Evolutionary conservation across 2,888 invertebrate genomes (phyloP).

Genomic region (Rosalia funebris): DNA sequence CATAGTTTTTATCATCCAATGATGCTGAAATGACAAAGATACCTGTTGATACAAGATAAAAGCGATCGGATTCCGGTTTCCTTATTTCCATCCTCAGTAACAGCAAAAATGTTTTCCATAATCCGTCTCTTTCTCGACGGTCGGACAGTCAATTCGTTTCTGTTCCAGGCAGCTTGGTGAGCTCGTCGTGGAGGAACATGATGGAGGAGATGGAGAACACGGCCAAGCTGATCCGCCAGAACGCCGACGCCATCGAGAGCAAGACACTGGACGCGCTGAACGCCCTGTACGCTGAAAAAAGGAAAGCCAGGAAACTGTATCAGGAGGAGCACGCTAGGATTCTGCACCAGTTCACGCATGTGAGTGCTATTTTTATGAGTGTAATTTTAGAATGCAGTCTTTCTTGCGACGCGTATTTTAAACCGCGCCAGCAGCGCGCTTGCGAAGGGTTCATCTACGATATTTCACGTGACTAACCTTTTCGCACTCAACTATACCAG

Average conservation of each 20-base stretch:
- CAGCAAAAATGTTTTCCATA: too few species aligned
- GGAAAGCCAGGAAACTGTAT: conserved; percentile 85
- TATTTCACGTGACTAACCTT: too few species aligned
- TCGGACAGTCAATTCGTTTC: too few species aligned
- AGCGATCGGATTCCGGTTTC: too few species aligned
- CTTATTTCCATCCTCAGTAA: too few species aligned
- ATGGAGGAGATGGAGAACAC: conserved; percentile 91
- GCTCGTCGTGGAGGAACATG: conserved; percentile 83
- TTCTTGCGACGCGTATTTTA: not conserved
- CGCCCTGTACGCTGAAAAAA: conserved; percentile 85
- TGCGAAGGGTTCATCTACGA: too few species aligned
- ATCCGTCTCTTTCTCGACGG: too few species aligned
- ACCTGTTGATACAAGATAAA: too few species aligned
- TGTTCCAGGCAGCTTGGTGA: conserved; percentile 71
- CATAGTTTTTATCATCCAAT: too few species aligned
- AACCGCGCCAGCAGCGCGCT: too few species aligned
- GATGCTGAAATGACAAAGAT: too few species aligned
- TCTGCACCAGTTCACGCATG: conserved; percentile 82
- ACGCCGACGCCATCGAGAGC: conserved; percentile 86
- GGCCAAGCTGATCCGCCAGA: conserved; percentile 82
- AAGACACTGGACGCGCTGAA: conserved; percentile 84
- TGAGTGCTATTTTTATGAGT: conserved; percentile 62
- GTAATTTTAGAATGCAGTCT: not conserved
- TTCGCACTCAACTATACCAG: too few species aligned
- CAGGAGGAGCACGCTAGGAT: conserved; percentile 90